Percentiles rank a stretch among this genome's conserved stretches.
Conservation (phyloP, 2,888 invertebrate genomes). For the Oxystoma pomonae region DNA sequence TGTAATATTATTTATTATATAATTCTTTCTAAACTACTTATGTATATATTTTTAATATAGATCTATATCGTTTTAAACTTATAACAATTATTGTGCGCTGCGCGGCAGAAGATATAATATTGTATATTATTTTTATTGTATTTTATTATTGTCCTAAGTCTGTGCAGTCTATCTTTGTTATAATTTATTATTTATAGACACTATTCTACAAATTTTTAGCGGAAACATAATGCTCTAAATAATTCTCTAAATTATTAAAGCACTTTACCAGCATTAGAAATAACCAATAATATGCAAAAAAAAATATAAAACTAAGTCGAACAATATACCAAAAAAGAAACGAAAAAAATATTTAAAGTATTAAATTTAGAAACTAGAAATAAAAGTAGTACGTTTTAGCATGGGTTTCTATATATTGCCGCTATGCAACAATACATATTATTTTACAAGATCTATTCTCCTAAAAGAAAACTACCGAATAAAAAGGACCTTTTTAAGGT, state of each 20-base stretch:
- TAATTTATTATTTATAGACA: neutral
- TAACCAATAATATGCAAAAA: neutral
- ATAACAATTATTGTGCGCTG: no score
- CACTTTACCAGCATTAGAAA: neutral
- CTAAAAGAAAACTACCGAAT: neutral
- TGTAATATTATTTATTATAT: conserved; percentile 28
- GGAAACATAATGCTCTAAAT: neutral
- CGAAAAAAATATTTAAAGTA: neutral
- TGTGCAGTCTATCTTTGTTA: conserved; percentile 40
- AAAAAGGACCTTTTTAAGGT: conserved; percentile 30
- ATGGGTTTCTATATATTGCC: neutral
- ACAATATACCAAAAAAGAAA: neutral
- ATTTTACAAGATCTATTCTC: neutral
- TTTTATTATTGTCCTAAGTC: conserved; percentile 41
- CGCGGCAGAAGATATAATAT: conserved; percentile 20
- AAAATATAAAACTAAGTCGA: neutral
- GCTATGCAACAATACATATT: neutral
- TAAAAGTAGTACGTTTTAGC: neutral
- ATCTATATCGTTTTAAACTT: neutral
- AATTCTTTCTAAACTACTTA: conserved; percentile 22
- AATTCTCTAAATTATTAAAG: neutral
- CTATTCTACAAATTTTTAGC: neutral
- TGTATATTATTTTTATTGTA: conserved; percentile 28
- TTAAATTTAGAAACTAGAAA: neutral
- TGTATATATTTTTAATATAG: conserved; percentile 21